Evolutionary conservation across 2,797 vertebrate species (phyloP), one percentile per base, ranked within the genome.

Genomic region (Parotocinclus haroldoi): DNA sequence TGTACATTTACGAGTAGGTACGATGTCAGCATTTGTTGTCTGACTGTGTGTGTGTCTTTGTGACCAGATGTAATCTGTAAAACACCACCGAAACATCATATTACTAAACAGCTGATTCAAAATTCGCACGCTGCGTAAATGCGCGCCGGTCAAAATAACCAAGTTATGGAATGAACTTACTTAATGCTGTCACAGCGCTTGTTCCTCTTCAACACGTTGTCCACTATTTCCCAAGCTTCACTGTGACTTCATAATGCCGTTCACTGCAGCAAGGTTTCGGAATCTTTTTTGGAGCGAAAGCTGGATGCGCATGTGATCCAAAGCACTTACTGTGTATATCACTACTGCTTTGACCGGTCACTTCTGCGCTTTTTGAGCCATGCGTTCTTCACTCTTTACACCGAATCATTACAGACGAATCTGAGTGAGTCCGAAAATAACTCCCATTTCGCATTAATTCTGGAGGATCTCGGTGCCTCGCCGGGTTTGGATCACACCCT

Each of bases 391-490:
- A 13, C 42, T 44, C 9, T 44, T n/a, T 13, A n/a, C 45, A n/a
- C 11, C 45, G 6, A 13, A 46, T 46, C 45, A 46, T n/a, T 11
- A 46, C 76, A 73, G 76, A 71, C 78, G 76, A 83, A 79, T 83
- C 81, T 76, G 75, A 73, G 69, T 74, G 63, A 46, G 45, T 75
- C 79, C 81, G 74, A 82, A 82, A 81, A 85, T 79, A 83, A 85
- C 81, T 83, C 82, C 80, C 81, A 78, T 75, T 77, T 77, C 45
- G 27, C 27, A 5, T 27, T 27, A 27, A 27, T 27, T 27, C 27
- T 27, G 27, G 27, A 27, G 27, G 27, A 27, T 27, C 27, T 27
- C 27, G 27, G 27, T 27, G 27, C 5, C 27, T 27, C 27, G 2
- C 5, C 27, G 27, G 27, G 27, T 27, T 27, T 27, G 27, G 27